Base-by-base conservation (phyloP, 2,888 invertebrate species). In the Microctonus aethiopoides region DNA sequence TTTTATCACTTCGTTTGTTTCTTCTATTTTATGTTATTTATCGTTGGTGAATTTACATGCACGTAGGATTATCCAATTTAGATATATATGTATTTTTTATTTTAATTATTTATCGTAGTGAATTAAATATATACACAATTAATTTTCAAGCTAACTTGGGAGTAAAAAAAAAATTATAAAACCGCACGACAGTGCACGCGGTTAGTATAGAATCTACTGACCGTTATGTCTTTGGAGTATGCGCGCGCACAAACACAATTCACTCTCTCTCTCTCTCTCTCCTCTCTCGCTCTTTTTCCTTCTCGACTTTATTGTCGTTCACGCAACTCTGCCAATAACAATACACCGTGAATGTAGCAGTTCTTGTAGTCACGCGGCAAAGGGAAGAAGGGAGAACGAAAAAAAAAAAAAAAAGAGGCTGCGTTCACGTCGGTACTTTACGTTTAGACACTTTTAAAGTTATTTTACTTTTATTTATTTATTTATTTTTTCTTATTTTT, bases 181-280 rank as follows among this genome's bases (percentile, higher is more conserved):
- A 75, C 73, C 72, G 66, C 74, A 46, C 62, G 54, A 62, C 20
- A 29, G 26, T 62, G 22, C 63, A 63, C 63, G 63, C 63, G 63
- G 63, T 63, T 63, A 29, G 46, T 7, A 46, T 16, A 46, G 16
- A 34, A 52, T 62, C 68, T 57, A 75, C 73, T 72, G 71, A 77
- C 73, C 74, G 69, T 72, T 74, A 70, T 69, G 66, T 67, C 70
- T 68, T 68, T 67, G 66, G 68, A 51, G 67, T 74, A 74, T 72
- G 66, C 76, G 64, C 62, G 72, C 74, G 75, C 77, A 77, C 74
- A n/a, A n/a, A n/a, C 69, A 76, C 72, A 73, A n/a, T n/a, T n/a
- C 74, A 73, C 71, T 70, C 69, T 72, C 73, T 71, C 72, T 72
- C 67, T 71, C 69, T 60, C 73, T 74, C 68, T 74, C 66, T 66